phyloP scores from a whole-genome alignment of 2,888 invertebrate species.

The Incurvaria masculella region DNA sequence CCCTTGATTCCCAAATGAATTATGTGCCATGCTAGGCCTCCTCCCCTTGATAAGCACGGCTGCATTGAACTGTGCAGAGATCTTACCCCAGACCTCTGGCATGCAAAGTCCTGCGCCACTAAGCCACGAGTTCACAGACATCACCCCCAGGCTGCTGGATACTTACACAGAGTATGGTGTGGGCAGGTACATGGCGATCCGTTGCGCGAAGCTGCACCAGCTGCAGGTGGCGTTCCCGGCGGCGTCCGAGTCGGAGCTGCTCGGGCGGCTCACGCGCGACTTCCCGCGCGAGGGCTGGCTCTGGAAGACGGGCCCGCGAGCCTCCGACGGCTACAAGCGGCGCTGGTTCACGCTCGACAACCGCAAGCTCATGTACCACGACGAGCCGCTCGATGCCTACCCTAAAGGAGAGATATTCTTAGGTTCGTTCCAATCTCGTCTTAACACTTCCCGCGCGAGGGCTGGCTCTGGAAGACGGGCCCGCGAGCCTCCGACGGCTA shows the following conservation, averaged over 20 bases:
- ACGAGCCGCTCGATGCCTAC: constrained; percentile 81
- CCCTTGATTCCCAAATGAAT: too few species aligned
- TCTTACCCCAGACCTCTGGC: too few species aligned
- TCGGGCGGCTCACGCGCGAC: constrained; percentile 72
- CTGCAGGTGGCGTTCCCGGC: constrained; percentile 83
- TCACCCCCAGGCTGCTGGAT: too few species aligned
- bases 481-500: constrained; percentile 78
- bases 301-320: constrained; percentile 84
- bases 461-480: constrained; percentile 88
- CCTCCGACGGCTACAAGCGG: constrained; percentile 77
- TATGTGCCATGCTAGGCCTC: too few species aligned
- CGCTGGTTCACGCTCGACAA: constrained; percentile 89
- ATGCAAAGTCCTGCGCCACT: too few species aligned
- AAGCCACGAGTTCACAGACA: too few species aligned
- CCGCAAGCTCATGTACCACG: constrained; percentile 90
- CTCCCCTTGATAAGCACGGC: too few species aligned
- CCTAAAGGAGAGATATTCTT: constrained; percentile 90
- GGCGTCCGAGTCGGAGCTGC: constrained; percentile 66
- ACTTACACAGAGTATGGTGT: too few species aligned
- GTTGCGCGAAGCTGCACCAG: constrained; percentile 81
- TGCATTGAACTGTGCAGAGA: too few species aligned
- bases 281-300: constrained; percentile 86
- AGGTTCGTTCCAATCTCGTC: constrained; percentile 42
- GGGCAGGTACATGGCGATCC: constrained; percentile 70
- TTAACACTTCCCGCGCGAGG: constrained; percentile 84